Base-by-base conservation (phyloP, 2,888 invertebrate genomes). In the Conistra vaccinii region DNA sequence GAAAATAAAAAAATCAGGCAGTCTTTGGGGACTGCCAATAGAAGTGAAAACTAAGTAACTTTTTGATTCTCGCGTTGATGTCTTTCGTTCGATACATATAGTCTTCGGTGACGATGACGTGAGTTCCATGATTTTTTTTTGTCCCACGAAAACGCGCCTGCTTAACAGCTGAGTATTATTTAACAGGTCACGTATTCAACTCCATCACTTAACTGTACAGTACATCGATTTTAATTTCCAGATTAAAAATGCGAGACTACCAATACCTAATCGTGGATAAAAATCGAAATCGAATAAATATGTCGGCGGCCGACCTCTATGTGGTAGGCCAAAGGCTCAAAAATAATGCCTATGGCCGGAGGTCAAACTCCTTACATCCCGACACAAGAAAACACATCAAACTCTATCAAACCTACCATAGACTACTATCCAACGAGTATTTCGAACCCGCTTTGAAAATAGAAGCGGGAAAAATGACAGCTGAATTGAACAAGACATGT, bases 191-290 rank as follows among this genome's bases (percentile, higher is more conserved):
- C 42, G 14, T 14, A 42, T 14, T 42, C 42, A 42, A 42, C 42
- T 42, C 42, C 4, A 42, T 42, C 14, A 14, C 14, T 42, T 42
- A 14, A 42, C 14, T 14, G 42, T 42, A 42, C 14, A 14, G 42
- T 42, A 60, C 32, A 60, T 12, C 23, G 32, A 23, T 51, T 51
- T n/a, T 17, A 32, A 65, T 51, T 66, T 66, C 3, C 89, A 92
- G 92, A 76, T 77, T 92, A 75, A 89, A 89, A 88, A 32, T 86
- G 20, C 67, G 60, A 17, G 92, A 92, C 53, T 90, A 90, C 67
- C 75, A 84, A 14, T 76, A 73, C 26, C 48, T 90, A 3, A 35
- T 90, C 3, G 62, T 80, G 23, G 67, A 80, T 0, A 71, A 77
- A 14, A n/a, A 57, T 6, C 26, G 32, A 35, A 29, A 51, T 0